Percentiles rank a stretch among this genome's conserved stretches.
Evolutionary conservation across 2,797 vertebrate species (phyloP).

Genomic region (Sciurus vulgaris): DNA sequence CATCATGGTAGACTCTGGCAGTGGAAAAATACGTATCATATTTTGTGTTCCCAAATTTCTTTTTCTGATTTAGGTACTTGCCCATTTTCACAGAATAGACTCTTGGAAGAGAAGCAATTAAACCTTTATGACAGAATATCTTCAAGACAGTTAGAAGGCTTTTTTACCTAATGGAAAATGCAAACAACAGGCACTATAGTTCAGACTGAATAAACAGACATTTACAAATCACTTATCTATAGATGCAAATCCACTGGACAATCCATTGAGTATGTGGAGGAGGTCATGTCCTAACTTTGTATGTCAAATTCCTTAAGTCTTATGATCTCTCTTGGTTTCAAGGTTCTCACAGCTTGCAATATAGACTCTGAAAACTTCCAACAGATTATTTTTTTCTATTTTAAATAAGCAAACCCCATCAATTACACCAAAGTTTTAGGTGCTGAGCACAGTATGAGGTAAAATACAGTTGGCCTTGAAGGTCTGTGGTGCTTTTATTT

Average conservation of each 20-base stretch:
- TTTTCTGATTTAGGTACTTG: background rate
- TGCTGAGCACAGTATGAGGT: conserved; percentile 44
- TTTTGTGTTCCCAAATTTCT: background rate
- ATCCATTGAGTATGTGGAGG: conserved; percentile 1
- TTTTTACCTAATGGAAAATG: conserved; percentile 33
- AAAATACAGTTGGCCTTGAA: conserved; percentile 55
- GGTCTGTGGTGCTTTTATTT: conserved; percentile 72
- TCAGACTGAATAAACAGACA: conserved; percentile 51
- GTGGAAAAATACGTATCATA: background rate
- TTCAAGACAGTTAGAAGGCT: background rate
- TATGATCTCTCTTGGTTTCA: conserved; percentile 18
- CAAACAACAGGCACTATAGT: background rate
- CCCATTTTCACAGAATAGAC: background rate
- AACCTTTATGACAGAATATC: background rate
- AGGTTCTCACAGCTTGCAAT: background rate
- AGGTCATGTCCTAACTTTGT: background rate
- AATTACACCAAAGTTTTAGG: conserved; percentile 56
- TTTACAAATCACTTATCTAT: conserved; percentile 46
- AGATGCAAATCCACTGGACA: conserved; percentile 33
- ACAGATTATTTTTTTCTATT: background rate
- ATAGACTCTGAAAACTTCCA: conserved; percentile 40
- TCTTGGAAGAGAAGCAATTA: background rate
- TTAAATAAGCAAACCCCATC: background rate
- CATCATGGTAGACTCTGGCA: background rate
- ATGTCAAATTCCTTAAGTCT: conserved; percentile 49